Conservation (phyloP, 2,888 invertebrate species). For the Pogonocherus hispidulus region DNA sequence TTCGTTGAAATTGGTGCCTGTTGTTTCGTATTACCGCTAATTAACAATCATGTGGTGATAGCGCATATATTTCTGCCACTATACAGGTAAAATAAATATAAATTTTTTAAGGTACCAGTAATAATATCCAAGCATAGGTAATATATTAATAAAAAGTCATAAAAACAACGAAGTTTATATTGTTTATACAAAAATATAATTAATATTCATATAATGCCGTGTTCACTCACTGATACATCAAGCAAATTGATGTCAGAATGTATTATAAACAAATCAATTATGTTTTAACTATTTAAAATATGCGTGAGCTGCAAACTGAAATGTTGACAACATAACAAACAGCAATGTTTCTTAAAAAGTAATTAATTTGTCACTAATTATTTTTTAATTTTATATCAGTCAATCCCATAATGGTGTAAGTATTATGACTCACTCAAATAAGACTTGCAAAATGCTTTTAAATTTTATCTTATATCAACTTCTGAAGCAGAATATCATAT, state of each 20-base stretch:
- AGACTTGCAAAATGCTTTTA: background rate
- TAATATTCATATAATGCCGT: background rate
- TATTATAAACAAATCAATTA: background rate
- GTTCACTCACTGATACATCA: background rate
- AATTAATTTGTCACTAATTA: background rate
- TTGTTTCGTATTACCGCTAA: no score
- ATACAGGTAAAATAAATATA: no score
- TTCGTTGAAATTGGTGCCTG: no score
- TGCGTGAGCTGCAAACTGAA: background rate
- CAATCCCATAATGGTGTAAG: background rate
- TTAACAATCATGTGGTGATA: no score
- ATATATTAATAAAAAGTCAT: no score
- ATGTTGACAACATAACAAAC: background rate
- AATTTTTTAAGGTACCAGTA: no score
- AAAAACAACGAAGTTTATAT: no score
- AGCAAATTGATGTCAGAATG: background rate
- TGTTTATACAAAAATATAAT: no score
- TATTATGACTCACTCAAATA: background rate
- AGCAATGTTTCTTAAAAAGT: background rate
- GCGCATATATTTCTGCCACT: no score
- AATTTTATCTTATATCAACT: no score
- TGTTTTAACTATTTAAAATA: background rate
- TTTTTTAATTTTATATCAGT: background rate
- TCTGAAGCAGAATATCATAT: no score
- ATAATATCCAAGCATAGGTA: no score